Conservation (phyloP, 1,140 invertebrate species). For the Pogonus chalceus region DNA sequence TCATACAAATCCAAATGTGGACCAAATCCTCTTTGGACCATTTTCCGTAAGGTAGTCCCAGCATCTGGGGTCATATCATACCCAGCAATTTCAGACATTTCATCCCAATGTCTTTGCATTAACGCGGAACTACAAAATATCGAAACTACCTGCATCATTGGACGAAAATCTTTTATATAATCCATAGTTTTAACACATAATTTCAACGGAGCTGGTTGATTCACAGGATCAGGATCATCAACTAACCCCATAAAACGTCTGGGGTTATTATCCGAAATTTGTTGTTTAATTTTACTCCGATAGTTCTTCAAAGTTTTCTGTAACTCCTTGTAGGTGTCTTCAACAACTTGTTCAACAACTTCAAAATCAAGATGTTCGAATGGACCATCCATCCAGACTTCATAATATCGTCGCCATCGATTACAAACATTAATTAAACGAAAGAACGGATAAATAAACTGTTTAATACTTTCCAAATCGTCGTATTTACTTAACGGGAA, state of each 20-base stretch:
- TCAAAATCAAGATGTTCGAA: conserved; percentile 72
- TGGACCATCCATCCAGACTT: conserved; percentile 83
- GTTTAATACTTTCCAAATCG: conserved; percentile 62
- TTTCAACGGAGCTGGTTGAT: conserved; percentile 68
- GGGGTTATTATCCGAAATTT: conserved; percentile 53
- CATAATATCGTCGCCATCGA: conserved; percentile 70
- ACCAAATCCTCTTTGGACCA: conserved; percentile 66
- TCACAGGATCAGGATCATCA: conserved; percentile 64
- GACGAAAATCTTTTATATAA: conserved; percentile 70
- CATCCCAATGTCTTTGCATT: conserved; percentile 80
- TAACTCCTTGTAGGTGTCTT: conserved; percentile 63
- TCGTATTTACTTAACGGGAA: conserved; percentile 62
- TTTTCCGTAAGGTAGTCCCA: conserved; percentile 72
- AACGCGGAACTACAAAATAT: conserved; percentile 83
- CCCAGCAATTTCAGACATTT: conserved; percentile 75
- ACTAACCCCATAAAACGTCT: conserved; percentile 55
- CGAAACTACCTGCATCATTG: conserved; percentile 65
- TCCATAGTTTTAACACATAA: conserved; percentile 58
- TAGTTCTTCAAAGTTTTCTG: conserved; percentile 71
- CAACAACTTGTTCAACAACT: conserved; percentile 59
- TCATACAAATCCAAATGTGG: conserved; percentile 69
- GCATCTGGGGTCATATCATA: conserved; percentile 79
- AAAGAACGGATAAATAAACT: conserved; percentile 57
- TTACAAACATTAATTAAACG: conserved; percentile 49
- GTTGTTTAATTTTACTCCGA: conserved; percentile 66